Evolutionary conservation across 2,113 vertebrate genomes (phyloP).

Genomic region (Ctenomys sociabilis): DNA sequence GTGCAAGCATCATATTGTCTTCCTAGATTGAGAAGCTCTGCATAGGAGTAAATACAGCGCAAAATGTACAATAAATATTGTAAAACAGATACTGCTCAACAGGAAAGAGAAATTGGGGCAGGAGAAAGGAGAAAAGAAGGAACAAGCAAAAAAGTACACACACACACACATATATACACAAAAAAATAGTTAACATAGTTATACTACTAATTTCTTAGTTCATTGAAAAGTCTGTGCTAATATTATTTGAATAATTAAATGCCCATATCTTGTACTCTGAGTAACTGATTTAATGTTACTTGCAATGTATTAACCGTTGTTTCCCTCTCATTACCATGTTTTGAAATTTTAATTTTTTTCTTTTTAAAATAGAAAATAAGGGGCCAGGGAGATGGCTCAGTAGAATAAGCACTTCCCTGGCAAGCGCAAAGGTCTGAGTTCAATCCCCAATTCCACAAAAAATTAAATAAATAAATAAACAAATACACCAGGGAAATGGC

Average conservation of each 20-base stretch:
- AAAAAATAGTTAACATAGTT: neutral
- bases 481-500: no score
- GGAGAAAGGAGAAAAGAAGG: neutral
- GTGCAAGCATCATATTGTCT: neutral
- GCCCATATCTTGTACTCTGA: neutral
- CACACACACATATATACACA: neutral
- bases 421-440: no score
- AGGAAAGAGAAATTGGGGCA: neutral
- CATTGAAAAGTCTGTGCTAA: neutral
- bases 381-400: no score
- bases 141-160: neutral
- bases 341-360: neutral
- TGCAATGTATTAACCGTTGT: neutral
- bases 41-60: neutral
- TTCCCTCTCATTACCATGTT: neutral
- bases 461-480: no score
- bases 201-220: neutral
- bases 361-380: neutral
- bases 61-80: neutral
- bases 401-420: no score
- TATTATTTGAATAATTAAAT: neutral
- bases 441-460: no score
- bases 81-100: neutral
- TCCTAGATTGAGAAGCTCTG: neutral
- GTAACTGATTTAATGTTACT: neutral